Evolutionary conservation across 2,797 vertebrate species (phyloP).

Genomic region (Enteromius afrohamiltoni): DNA sequence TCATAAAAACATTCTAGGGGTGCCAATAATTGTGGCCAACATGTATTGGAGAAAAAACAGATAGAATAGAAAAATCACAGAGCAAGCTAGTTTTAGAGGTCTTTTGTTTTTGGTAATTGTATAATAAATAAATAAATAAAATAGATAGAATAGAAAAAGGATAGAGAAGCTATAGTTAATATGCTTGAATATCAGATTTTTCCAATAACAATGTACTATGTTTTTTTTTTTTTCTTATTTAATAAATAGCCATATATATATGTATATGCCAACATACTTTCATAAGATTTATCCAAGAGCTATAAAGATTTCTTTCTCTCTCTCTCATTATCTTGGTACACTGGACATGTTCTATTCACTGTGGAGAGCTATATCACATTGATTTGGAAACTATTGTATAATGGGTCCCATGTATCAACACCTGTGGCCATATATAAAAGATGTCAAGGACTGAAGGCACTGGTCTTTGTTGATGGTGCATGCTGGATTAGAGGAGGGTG

Average conservation of each 20-base stretch:
- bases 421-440: slow-evolving; percentile 28
- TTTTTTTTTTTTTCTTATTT: too few species aligned
- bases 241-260: too few species aligned
- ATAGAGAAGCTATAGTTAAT: not conserved
- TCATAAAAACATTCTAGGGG: too few species aligned
- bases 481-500: slow-evolving; percentile 30
- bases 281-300: not conserved
- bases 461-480: slow-evolving; percentile 48
- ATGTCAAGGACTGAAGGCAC: slow-evolving; percentile 1
- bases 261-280: not conserved
- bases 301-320: not conserved
- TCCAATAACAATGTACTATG: too few species aligned
- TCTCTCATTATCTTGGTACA: not conserved
- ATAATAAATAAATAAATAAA: too few species aligned
- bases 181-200: not conserved
- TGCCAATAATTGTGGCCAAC: too few species aligned
- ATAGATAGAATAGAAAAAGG: too few species aligned
- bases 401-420: slow-evolving; percentile 2
- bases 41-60: too few species aligned
- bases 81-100: too few species aligned
- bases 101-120: too few species aligned
- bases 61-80: too few species aligned
- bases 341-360: not conserved
- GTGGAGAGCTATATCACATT: not conserved
- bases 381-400: slow-evolving; percentile 4